Conservation (phyloP, 2,113 vertebrate species). For the Ceyx margarethae region DNA sequence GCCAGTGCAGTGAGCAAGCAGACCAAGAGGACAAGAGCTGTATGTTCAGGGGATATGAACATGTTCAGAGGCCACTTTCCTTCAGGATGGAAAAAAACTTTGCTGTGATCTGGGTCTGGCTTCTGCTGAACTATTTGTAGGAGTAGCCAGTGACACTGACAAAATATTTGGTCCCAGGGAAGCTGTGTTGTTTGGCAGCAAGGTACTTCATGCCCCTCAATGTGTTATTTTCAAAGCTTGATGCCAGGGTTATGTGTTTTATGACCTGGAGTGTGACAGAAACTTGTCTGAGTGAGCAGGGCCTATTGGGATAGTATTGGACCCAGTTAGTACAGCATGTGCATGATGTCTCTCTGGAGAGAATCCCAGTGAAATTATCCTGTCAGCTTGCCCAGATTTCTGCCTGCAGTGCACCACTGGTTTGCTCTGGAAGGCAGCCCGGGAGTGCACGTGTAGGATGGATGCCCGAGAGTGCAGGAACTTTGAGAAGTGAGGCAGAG, state of each 20-base stretch:
- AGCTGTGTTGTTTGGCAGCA: not conserved
- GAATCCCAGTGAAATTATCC: not conserved
- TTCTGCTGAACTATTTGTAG: not conserved
- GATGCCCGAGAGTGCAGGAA: not conserved
- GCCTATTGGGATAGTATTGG: not conserved
- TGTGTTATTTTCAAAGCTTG: not conserved
- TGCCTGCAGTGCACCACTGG: not conserved
- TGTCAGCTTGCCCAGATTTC: not conserved
- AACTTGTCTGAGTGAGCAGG: not conserved
- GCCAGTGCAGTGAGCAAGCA: not conserved
- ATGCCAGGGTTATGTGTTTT: not conserved
- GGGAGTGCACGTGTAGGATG: not conserved
- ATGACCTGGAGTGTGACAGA: not conserved
- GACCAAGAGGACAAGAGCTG: not conserved
- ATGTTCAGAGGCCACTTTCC: not conserved
- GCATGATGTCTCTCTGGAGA: not conserved
- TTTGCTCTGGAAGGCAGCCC: not conserved
- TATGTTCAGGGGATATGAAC: not conserved
- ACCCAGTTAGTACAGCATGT: not conserved
- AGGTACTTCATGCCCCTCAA: not conserved
- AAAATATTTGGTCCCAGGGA: not conserved
- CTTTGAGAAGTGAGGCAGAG: not conserved
- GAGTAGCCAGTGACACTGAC: not conserved
- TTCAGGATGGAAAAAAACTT: not conserved
- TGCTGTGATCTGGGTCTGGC: not conserved